These are phyloP conservation scores for Epinotia brunnichana DNA, from an alignment of 2,888 invertebrate genomes.

Conservation along the genomic window DNA sequence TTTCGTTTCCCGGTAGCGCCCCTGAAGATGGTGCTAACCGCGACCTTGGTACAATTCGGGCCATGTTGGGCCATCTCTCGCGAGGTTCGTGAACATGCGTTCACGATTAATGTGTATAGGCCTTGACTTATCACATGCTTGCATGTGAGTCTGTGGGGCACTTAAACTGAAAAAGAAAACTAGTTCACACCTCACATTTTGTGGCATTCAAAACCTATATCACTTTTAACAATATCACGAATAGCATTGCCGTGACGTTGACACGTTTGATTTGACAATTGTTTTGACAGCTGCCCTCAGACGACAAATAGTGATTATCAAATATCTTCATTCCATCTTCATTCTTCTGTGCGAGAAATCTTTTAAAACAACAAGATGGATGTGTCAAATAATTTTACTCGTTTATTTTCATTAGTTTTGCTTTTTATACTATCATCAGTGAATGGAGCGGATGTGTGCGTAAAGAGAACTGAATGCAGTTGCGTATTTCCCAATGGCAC, in stretches of 20 bases:
- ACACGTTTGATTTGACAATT: conserved; percentile 9
- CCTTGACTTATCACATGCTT: too few species aligned
- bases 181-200: too few species aligned
- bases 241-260: not conserved
- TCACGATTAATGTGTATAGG: too few species aligned
- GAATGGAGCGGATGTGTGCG: conserved; percentile 64
- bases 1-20: too few species aligned
- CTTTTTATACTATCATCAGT: conserved; percentile 49
- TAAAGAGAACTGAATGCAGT: conserved; percentile 66
- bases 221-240: not conserved
- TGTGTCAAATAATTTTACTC: conserved; percentile 47
- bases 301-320: conserved; percentile 8
- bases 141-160: too few species aligned
- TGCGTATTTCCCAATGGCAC: conserved; percentile 79
- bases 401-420: conserved; percentile 52
- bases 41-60: too few species aligned
- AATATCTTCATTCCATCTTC: too few species aligned
- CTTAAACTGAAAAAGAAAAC: too few species aligned
- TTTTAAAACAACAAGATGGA: conserved; percentile 52
- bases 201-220: too few species aligned
- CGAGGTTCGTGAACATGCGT: too few species aligned
- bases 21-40: too few species aligned
- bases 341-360: not conserved
- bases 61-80: too few species aligned
- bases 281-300: conserved; percentile 3